These are phyloP conservation scores for Ceyx cyanopectus DNA, from an alignment of 2,113 vertebrate species.

Conservation along the genomic window DNA sequence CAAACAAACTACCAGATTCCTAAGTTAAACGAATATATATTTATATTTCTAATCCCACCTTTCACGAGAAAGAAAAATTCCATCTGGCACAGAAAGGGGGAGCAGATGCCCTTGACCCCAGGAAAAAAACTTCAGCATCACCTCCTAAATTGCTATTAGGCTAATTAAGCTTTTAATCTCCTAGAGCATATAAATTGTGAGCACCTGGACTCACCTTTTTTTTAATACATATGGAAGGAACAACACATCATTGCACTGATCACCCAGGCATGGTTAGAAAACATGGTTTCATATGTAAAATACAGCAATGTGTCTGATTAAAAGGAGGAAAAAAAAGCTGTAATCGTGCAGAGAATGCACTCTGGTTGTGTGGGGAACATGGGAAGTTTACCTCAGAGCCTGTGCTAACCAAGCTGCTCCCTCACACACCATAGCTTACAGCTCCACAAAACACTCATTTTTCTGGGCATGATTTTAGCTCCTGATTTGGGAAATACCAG, in stretches of 20 bases:
- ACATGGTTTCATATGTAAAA: background rate
- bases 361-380: background rate
- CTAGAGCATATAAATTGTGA: background rate
- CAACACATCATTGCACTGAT: background rate
- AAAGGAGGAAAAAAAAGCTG: no score
- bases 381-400: background rate
- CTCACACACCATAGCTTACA: background rate
- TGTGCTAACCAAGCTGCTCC: background rate
- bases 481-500: background rate
- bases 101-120: background rate
- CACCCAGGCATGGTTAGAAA: background rate
- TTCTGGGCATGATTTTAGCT: background rate
- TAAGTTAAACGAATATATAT: background rate
- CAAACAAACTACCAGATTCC: background rate
- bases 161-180: background rate
- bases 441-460: rapidly evolving
- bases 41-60: background rate
- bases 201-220: background rate
- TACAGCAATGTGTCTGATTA: background rate
- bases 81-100: background rate
- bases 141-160: background rate
- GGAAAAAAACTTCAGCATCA: background rate
- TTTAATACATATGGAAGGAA: background rate
- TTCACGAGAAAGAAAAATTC: background rate
- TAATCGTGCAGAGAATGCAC: background rate